A percentile compares a stretch with the other conserved stretches of the same genome.
phyloP scores from a whole-genome alignment of 2,113 vertebrate genomes.

The Archocentrus centrarchus region DNA sequence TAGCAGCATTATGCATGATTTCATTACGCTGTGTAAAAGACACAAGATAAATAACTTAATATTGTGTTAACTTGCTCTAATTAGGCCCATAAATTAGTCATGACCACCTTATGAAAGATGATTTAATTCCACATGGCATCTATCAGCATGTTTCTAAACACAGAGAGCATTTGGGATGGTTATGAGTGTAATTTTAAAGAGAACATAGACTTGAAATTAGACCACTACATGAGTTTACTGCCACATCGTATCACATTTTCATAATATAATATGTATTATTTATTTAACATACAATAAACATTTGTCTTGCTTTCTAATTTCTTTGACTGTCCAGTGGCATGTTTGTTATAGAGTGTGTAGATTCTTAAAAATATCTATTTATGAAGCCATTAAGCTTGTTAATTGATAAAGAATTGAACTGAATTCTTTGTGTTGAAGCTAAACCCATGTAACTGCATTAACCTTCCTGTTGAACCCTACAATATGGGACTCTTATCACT shows the following conservation, averaged over 20 bases:
- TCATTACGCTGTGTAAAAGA: constrained; percentile 40
- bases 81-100: constrained; percentile 18
- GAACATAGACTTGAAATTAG: neutral
- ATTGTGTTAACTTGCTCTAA: constrained; percentile 37
- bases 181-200: constrained; percentile 2
- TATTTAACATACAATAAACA: neutral
- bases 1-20: constrained; percentile 49
- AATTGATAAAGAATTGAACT: neutral
- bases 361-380: neutral
- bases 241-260: neutral
- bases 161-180: neutral
- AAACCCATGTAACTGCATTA: neutral
- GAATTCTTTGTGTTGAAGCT: neutral
- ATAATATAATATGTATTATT: neutral
- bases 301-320: neutral
- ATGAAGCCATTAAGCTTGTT: neutral
- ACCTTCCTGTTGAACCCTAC: constrained; percentile 4
- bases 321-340: neutral
- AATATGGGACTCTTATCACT: neutral
- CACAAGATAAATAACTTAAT: constrained; percentile 49
- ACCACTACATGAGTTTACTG: neutral
- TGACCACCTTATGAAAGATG: constrained; percentile 4
- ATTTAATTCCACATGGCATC: constrained; percentile 3
- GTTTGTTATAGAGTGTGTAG: neutral
- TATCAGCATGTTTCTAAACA: neutral